These are phyloP conservation scores for Tetrapedia diversipes DNA, from an alignment of 2,888 invertebrate species.

Conservation along the genomic window DNA sequence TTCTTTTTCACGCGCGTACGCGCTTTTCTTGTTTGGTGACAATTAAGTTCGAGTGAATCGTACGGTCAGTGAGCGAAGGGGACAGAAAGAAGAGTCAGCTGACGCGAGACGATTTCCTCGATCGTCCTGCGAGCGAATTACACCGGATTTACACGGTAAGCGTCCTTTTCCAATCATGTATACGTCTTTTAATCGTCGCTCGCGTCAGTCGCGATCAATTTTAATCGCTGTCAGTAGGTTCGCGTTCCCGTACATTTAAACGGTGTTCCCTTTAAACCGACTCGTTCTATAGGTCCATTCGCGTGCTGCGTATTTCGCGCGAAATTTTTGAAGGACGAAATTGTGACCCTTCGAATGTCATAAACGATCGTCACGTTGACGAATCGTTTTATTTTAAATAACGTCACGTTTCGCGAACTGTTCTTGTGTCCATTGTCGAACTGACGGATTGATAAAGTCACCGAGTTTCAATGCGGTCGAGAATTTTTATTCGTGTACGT, in stretches of 20 bases:
- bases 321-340: slow-evolving; percentile 47
- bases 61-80: slow-evolving; percentile 10
- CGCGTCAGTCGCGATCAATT: not conserved
- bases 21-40: slow-evolving; percentile 42
- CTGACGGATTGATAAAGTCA: not conserved
- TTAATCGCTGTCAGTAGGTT: slow-evolving; percentile 3
- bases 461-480: slow-evolving; percentile 26
- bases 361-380: not conserved
- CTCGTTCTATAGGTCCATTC: slow-evolving; percentile 45
- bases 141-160: slow-evolving; percentile 32
- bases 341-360: not conserved
- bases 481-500: slow-evolving; percentile 24
- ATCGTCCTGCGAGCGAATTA: slow-evolving; percentile 6
- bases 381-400: no score
- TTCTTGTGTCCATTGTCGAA: no score
- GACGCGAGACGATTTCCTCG: slow-evolving; percentile 14
- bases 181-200: not conserved
- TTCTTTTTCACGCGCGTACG: slow-evolving; percentile 33
- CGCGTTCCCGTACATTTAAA: slow-evolving; percentile 27
- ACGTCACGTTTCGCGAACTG: not conserved
- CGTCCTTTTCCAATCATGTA: not conserved
- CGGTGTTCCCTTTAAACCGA: slow-evolving; percentile 33
- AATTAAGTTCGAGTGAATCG: slow-evolving; percentile 28
- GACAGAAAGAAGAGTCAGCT: slow-evolving; percentile 7
- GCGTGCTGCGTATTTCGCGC: slow-evolving; percentile 49